A percentile compares a stretch with the other conserved stretches of the same genome.
Evolutionary conservation across 2,797 vertebrate species (phyloP).

Genomic region (Neosalanx taihuensis): DNA sequence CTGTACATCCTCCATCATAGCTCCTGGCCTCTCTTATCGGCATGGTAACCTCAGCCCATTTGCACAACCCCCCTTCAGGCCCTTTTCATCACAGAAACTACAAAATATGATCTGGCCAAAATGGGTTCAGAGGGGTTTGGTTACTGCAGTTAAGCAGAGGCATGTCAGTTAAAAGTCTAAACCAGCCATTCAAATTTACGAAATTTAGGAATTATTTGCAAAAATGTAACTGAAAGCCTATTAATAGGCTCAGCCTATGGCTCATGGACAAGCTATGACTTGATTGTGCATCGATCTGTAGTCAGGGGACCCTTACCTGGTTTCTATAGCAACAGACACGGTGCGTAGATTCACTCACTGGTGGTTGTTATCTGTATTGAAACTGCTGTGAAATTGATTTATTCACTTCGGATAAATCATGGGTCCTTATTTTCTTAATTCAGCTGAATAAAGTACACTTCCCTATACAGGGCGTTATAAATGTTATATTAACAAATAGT

Average conservation of each 20-base stretch:
- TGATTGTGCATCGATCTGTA: conserved; percentile 27
- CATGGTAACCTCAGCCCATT: conserved; percentile 55
- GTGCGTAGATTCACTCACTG: too few relatives aligned
- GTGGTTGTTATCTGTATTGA: too few relatives aligned
- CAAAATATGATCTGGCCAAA: background rate
- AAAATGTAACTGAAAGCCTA: background rate
- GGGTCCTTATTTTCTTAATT: too few relatives aligned
- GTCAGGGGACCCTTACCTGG: conserved; percentile 41
- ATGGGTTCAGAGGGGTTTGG: background rate
- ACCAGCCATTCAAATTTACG: too few relatives aligned
- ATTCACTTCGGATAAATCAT: too few relatives aligned
- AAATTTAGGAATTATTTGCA: too few relatives aligned
- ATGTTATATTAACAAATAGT: background rate
- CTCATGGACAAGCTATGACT: too few relatives aligned
- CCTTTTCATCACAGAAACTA: conserved; percentile 9
- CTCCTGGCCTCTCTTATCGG: conserved; percentile 45
- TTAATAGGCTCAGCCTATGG: too few relatives aligned
- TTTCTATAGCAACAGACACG: conserved; percentile 66
- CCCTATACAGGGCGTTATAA: background rate
- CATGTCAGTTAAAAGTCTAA: too few relatives aligned
- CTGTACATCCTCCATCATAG: conserved; percentile 53
- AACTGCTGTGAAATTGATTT: too few relatives aligned
- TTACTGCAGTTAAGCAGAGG: too few relatives aligned
- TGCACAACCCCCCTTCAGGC: conserved; percentile 44
- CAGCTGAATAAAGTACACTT: too few relatives aligned